A percentile compares a stretch with the other conserved stretches of the same genome.
These are phyloP conservation scores for Tokudaia tokunoshimensis DNA, from an alignment of 2,797 vertebrate genomes.

Conservation along the genomic window DNA sequence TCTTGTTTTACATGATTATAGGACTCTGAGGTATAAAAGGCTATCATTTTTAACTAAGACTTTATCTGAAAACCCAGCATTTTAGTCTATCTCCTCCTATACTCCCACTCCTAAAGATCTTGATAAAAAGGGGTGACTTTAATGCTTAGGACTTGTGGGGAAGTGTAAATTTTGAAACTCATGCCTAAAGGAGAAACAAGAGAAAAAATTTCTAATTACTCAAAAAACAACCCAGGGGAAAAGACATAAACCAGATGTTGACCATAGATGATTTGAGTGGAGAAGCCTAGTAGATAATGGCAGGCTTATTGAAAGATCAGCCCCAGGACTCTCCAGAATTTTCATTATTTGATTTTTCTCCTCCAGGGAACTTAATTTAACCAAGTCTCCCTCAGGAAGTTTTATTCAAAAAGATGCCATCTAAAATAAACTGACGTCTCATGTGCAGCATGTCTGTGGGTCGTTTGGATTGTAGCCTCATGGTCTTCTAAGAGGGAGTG, in stretches of 20 bases:
- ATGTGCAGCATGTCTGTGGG: slow-evolving; percentile 47
- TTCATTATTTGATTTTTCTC: slow-evolving; percentile 81
- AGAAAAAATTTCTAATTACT: slow-evolving; percentile 82
- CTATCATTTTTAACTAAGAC: slow-evolving; percentile 4
- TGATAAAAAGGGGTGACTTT: slow-evolving; percentile 17
- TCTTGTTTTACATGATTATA: slow-evolving; percentile 19
- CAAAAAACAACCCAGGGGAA: slow-evolving; percentile 77
- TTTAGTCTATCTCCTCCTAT: background rate
- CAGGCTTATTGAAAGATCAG: slow-evolving; percentile 80
- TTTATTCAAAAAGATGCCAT: slow-evolving; percentile 85
- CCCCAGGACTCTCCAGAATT: slow-evolving; percentile 9
- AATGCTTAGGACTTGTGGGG: background rate
- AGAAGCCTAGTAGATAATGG: slow-evolving; percentile 82
- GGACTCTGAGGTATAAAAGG: background rate
- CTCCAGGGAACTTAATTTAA: slow-evolving; percentile 71
- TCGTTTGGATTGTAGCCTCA: slow-evolving; percentile 66
- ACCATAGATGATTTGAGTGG: slow-evolving; percentile 83
- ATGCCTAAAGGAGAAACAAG: slow-evolving; percentile 67
- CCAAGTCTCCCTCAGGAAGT: slow-evolving; percentile 62
- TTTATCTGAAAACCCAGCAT: background rate
- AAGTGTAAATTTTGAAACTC: slow-evolving; percentile 42
- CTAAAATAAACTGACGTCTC: slow-evolving; percentile 79
- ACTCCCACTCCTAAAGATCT: background rate
- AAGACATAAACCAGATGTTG: slow-evolving; percentile 67
- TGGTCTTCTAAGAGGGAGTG: slow-evolving; percentile 62